Conservation (phyloP, 1,140 invertebrate genomes). For the Drosophila burlai region DNA sequence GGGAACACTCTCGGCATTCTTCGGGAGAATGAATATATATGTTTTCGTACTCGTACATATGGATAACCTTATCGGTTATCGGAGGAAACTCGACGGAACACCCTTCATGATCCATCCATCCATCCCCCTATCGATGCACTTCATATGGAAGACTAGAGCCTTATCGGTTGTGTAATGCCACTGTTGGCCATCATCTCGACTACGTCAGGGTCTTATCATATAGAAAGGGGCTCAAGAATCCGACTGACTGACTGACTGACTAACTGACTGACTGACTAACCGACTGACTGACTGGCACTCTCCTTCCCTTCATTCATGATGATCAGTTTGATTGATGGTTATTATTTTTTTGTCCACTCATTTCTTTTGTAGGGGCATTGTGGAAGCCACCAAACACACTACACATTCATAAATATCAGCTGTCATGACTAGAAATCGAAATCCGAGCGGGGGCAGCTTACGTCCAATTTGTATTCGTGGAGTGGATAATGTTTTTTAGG, state of each 20-base stretch:
- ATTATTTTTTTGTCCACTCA: background rate
- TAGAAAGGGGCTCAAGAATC: constrained; percentile 1
- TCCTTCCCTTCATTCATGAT: constrained; percentile 16
- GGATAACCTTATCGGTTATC: constrained; percentile 27
- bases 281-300: background rate
- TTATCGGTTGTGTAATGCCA: constrained; percentile 46
- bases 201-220: constrained; percentile 23
- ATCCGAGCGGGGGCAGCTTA: background rate
- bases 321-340: constrained; percentile 31
- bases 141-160: constrained; percentile 15
- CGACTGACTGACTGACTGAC: constrained; percentile 1
- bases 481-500: constrained; percentile 14
- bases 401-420: constrained; percentile 16
- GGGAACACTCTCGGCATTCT: background rate
- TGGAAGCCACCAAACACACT: background rate
- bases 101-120: constrained; percentile 16
- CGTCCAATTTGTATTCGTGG: constrained; percentile 35
- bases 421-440: constrained; percentile 27
- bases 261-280: background rate
- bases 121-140: constrained; percentile 34
- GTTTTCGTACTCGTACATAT: background rate
- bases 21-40: background rate
- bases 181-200: constrained; percentile 26
- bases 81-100: background rate
- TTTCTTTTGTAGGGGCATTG: constrained; percentile 11